Base-by-base conservation (phyloP, 2,797 vertebrate species). In the Sarcoramphus papa region DNA sequence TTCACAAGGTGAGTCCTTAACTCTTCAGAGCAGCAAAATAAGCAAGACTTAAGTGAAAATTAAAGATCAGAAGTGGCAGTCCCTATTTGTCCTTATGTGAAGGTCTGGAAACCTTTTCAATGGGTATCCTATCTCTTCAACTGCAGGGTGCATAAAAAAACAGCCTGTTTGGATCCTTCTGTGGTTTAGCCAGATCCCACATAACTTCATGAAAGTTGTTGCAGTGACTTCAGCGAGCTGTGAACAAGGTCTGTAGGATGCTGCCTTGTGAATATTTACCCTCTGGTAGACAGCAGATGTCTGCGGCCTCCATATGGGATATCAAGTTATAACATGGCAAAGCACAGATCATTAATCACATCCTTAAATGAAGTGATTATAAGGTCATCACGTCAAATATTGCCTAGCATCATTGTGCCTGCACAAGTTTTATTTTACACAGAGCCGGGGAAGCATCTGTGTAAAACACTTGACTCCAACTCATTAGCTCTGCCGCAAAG, bases 391-490 rank as follows among this genome's bases (percentile, higher is more conserved):
- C 65, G 21, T 95, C 91, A 94, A 62, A 73, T 69, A 76, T 28
- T 75, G 43, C 93, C 83, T 92, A 73, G 74, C 90, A 88, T 85
- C 86, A 17, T 8, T 64, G 91, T 91, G 85, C 73, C 76, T 84
- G 69, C 69, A 84, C 65, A 54, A 95, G 93, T 93, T 88, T 96
- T 86, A 92, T 96, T 95, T 96, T 95, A 87, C 95, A 94, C 9
- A 31, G 51, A 69, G 35, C 51, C 77, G 4, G 63, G 70, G 54
- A 95, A 89, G 54, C 86, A 92, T 73, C 94, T 92, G 74, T 31
- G 91, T 93, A 70, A 76, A 89, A 53, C 67, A 82, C 92, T 90
- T 89, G 86, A 82, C 51, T 96, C 84, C 60, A 60, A 48, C 54
- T 92, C 74, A 48, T 87, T 53, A 96, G 27, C 59, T 85, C 40